These are phyloP conservation scores for Acleris emargana DNA, from an alignment of 2,888 invertebrate genomes.

Conservation along the genomic window DNA sequence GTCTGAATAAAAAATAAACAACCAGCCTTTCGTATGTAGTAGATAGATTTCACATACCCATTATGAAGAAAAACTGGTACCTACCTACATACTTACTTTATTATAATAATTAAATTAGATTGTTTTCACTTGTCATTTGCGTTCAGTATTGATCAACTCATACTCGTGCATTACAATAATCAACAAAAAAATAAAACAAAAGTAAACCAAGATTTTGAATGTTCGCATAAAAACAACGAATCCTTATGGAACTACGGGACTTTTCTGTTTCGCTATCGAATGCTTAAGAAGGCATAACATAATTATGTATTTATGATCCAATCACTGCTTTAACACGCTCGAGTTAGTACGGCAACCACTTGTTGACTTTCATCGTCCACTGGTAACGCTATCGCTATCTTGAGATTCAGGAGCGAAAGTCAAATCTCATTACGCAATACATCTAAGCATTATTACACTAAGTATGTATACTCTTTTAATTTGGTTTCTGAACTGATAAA, in stretches of 20 bases:
- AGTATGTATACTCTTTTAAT: background rate
- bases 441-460: background rate
- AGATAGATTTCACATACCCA: too few relatives aligned
- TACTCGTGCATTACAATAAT: too few relatives aligned
- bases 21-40: too few relatives aligned
- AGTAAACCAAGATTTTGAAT: too few relatives aligned
- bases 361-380: slow-evolving; percentile 32
- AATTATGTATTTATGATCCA: slow-evolving; percentile 27
- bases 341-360: slow-evolving; percentile 25
- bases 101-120: too few relatives aligned
- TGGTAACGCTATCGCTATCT: slow-evolving; percentile 21
- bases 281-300: slow-evolving; percentile 23
- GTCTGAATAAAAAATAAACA: too few relatives aligned
- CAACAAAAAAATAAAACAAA: too few relatives aligned
- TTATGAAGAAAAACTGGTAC: too few relatives aligned
- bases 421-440: background rate
- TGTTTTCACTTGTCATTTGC: too few relatives aligned
- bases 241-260: background rate
- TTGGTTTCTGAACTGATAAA: too few relatives aligned
- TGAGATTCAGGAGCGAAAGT: slow-evolving; percentile 14
- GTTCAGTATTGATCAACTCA: too few relatives aligned
- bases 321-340: slow-evolving; percentile 32
- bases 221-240: background rate
- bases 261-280: slow-evolving; percentile 5
- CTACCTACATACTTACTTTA: too few relatives aligned